phyloP scores from a whole-genome alignment of 2,888 invertebrate species.

The Rutpela maculata region DNA sequence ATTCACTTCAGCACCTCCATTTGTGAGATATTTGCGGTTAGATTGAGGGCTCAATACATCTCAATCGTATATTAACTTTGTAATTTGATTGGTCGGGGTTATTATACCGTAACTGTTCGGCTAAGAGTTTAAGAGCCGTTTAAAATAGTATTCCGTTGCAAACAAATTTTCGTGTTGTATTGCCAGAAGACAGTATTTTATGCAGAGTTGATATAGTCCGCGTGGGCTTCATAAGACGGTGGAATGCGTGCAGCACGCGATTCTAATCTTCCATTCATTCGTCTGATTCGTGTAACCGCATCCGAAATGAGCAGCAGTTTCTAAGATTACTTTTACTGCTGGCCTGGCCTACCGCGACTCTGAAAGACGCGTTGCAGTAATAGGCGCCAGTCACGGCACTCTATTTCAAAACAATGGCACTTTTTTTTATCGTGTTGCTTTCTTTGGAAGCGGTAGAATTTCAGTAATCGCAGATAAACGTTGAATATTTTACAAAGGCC shows the following conservation, averaged over 20 bases:
- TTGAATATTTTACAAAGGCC: not conserved
- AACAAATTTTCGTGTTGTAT: not conserved
- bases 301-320: constrained; percentile 64
- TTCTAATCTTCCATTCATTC: constrained; percentile 64
- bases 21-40: not conserved
- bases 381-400: constrained; percentile 47
- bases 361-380: constrained; percentile 45
- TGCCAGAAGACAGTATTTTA: constrained; percentile 24
- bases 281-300: constrained; percentile 65
- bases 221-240: constrained; percentile 11
- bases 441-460: not conserved
- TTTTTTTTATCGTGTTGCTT: constrained; percentile 26
- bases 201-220: constrained; percentile 12
- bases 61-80: too few species aligned
- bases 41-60: too few species aligned
- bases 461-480: constrained; percentile 5
- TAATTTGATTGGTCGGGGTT: not conserved
- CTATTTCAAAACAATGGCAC: constrained; percentile 21
- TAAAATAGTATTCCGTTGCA: not conserved
- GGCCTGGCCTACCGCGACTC: constrained; percentile 43
- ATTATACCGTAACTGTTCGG: not conserved
- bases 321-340: constrained; percentile 49
- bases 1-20: too few species aligned
- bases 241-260: constrained; percentile 62
- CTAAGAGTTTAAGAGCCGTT: not conserved